A percentile compares a stretch with the other conserved stretches of the same genome.
Conservation (phyloP, 2,797 vertebrate genomes). For the Pachyuromys duprasi region DNA sequence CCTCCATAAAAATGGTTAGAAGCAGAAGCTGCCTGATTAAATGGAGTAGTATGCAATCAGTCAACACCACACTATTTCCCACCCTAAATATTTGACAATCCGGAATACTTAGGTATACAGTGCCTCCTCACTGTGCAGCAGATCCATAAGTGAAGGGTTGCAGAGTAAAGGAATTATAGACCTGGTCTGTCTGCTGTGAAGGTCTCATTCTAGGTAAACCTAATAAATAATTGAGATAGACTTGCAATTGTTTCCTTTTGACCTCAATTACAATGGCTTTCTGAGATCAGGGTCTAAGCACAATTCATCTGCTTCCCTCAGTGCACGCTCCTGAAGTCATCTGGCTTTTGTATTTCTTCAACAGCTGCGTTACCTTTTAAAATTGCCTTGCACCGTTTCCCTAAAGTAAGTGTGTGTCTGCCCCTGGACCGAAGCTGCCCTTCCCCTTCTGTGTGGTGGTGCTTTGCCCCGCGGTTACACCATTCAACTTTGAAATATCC, state of each 20-base stretch:
- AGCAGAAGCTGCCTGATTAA: not conserved
- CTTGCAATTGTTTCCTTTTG: slow-evolving; percentile 70
- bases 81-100: not conserved
- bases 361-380: slow-evolving; percentile 74
- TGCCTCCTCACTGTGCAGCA: not conserved
- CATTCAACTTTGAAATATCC: slow-evolving; percentile 34
- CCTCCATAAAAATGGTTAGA: slow-evolving; percentile 4
- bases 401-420: slow-evolving; percentile 69
- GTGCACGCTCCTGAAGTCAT: slow-evolving; percentile 69
- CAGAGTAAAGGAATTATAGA: slow-evolving; percentile 61
- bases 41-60: not conserved
- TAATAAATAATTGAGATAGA: slow-evolving; percentile 58
- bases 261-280: slow-evolving; percentile 74
- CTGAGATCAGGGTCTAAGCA: slow-evolving; percentile 50
- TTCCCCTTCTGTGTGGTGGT: not conserved
- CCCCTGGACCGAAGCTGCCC: not conserved
- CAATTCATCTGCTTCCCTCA: slow-evolving; percentile 64
- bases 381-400: slow-evolving; percentile 68
- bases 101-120: not conserved
- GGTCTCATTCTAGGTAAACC: slow-evolving; percentile 63
- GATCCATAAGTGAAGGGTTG: slow-evolving; percentile 43
- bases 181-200: slow-evolving; percentile 53
- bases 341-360: slow-evolving; percentile 76
- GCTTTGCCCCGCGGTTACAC: slow-evolving; percentile 26
- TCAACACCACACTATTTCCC: slow-evolving; percentile 10